Evolutionary conservation across 2,113 vertebrate species (phyloP), one percentile per base, ranked within the genome.

Genomic region (Lasiurus borealis): DNA sequence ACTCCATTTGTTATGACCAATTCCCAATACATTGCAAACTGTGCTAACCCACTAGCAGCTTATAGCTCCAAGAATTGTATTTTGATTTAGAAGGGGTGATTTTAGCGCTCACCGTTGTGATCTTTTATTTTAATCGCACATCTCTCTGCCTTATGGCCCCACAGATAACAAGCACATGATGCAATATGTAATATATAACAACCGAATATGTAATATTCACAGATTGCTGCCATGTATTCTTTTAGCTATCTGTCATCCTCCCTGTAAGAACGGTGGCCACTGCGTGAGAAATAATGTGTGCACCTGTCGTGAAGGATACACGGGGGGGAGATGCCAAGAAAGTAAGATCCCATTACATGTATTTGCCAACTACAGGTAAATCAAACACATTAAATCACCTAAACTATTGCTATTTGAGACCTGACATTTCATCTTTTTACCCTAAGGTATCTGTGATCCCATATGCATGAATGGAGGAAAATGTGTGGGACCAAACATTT

Each of bases 211-310:
- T 57, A 68, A 52, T 50, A 44, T 9, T 97, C 76, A 90, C 80
- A 89, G 54, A 14, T 19, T 76, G 31, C 31, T 91, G 25, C 90
- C 62, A 0, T 94, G 68, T 96, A 3, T 96, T 96, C 62, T 98
- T 98, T 93, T 50, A 99, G 99, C n/a, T 75, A 95, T 99, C 57
- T 99, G 99, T 98, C 99, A 97, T 40, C 99, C 99, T 0, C 98
- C 99, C 5, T 99, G 99, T 98, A 99, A 99, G 98, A 99, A 99
- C 0, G 98, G 99, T 75, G 99, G 99, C 73, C 99, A 98, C 36
- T 99, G 99, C 77, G 98, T 98, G 98, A 99, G 99, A 97, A 99
- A 99, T 95, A 99, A 99, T 12, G 98, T 99, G 31, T 99, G 99
- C 6, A 86, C 98, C 93, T 99, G 99, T 95, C 98, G 98, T 34